phyloP scores from a whole-genome alignment of 2,888 invertebrate genomes.

The Malthinus seriepunctatus region DNA sequence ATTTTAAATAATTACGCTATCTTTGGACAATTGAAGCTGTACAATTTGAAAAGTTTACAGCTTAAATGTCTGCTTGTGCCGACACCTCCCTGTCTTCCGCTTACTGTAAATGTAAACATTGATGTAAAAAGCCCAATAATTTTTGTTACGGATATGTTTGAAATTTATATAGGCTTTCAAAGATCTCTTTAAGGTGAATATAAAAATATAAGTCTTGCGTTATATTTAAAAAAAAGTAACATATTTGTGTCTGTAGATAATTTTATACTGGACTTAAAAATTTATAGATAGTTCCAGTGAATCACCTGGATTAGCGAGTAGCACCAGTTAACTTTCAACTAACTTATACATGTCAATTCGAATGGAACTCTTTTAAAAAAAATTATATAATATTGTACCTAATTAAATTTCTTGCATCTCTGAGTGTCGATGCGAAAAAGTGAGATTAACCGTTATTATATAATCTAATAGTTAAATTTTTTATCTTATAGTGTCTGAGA shows the following conservation, averaged over 20 bases:
- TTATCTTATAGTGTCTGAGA: slow-evolving; percentile 43
- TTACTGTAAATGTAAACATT: slow-evolving; percentile 20
- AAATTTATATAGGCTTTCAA: slow-evolving; percentile 45
- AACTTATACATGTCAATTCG: slow-evolving; percentile 49
- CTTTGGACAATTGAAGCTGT: slow-evolving; percentile 10
- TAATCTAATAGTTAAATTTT: slow-evolving; percentile 50
- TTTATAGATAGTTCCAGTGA: slow-evolving; percentile 38
- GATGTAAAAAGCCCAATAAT: slow-evolving; percentile 21
- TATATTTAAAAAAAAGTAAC: slow-evolving; percentile 36
- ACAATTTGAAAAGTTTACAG: slow-evolving; percentile 31
- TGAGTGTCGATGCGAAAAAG: slow-evolving; percentile 57
- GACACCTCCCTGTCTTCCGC: slow-evolving; percentile 31
- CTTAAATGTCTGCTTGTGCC: slow-evolving; percentile 18
- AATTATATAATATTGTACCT: slow-evolving; percentile 28
- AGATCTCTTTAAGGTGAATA: slow-evolving; percentile 49
- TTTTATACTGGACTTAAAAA: slow-evolving; percentile 52
- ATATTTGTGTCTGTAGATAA: slow-evolving; percentile 51
- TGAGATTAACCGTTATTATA: slow-evolving; percentile 55
- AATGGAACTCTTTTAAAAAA: slow-evolving; percentile 27
- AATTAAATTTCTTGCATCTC: slow-evolving; percentile 49
- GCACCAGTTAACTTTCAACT: slow-evolving; percentile 44
- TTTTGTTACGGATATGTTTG: slow-evolving; percentile 27
- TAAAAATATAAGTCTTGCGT: slow-evolving; percentile 50
- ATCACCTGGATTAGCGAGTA: slow-evolving; percentile 35
- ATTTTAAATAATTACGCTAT: neutral